These are phyloP conservation scores for Nomada ruficornis DNA, from an alignment of 2,888 invertebrate species.

Conservation along the genomic window DNA sequence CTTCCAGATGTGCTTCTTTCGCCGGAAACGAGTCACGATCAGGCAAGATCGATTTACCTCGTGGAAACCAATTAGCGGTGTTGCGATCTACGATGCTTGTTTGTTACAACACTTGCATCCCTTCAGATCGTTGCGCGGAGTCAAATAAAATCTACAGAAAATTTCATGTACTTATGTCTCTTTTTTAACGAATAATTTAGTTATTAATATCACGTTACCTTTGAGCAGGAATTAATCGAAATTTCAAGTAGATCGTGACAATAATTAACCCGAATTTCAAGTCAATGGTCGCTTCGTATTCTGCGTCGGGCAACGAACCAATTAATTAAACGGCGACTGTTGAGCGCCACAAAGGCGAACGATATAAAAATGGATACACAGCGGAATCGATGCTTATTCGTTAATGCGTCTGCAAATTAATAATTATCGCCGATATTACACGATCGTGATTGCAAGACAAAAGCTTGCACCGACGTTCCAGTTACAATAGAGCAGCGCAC, in stretches of 20 bases:
- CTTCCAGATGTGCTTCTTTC: conserved; percentile 29
- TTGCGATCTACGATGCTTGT: conserved; percentile 50
- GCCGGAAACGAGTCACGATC: conserved; percentile 42
- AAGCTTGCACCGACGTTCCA: not conserved
- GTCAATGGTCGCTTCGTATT: not conserved
- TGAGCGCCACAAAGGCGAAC: not conserved
- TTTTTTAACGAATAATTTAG: too few relatives aligned
- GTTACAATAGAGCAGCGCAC: conserved; percentile 15
- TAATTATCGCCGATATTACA: conserved; percentile 39
- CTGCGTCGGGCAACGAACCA: too few relatives aligned
- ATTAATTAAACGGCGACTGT: conserved; percentile 8
- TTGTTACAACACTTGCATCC: conserved; percentile 12
- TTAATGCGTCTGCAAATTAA: not conserved
- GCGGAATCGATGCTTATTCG: conserved; percentile 10
- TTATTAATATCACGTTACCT: too few relatives aligned
- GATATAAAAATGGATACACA: not conserved
- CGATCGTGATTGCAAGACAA: conserved; percentile 13
- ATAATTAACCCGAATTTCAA: not conserved
- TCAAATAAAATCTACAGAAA: too few relatives aligned
- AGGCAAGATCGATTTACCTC: conserved; percentile 40
- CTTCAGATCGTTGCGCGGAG: not conserved
- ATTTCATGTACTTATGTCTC: too few relatives aligned
- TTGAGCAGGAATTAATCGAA: too few relatives aligned
- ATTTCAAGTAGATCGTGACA: too few relatives aligned
- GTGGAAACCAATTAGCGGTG: conserved; percentile 55